Base-by-base conservation (phyloP, 2,888 invertebrate genomes). In the Cryptus viduatorius region DNA sequence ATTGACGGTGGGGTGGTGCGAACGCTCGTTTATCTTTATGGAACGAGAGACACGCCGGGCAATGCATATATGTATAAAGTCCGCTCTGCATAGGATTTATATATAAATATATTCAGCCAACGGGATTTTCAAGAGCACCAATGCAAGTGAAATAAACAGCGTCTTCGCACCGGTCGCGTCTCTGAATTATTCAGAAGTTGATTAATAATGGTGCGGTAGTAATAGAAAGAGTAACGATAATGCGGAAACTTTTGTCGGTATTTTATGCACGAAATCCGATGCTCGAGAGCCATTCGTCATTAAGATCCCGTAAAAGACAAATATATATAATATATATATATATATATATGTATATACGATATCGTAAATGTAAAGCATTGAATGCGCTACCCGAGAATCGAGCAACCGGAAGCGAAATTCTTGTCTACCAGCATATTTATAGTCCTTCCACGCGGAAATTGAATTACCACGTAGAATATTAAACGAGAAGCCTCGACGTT, bases 21-120 rank as follows among this genome's bases (percentile, higher is more conserved):
- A 83, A 83, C 82, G 83, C 79, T 84, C 82, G 68, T 84, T 84
- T 84, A 84, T 86, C 83, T 79, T 84, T 86, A 82, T 73, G 72
- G 75, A 79, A 68, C 69, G 65, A 61, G 31, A 50, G 61, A 77
- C 37, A 64, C 48, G 59, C 65, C 64, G 50, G 72, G 59, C 77
- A 44, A 37, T 72, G 53, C 71, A 77, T 59, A 72, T 19, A 50
- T 69, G 61, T 72, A 68, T 68, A 78, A 44, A 29, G 42, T 61
- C 65, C 46, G 44, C 31, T 59, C 29, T 24, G 29, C 12, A 59
- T 14, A 59, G 12, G 37, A 37, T 53, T 48, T 37, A 75, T 50
- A 64, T 42, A 10, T 76, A 65, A 44, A 24, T 44, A 46, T 19
- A 37, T 69, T 46, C 24, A 1, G 44, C 50, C 79, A 83, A 83